A percentile compares a stretch with the other conserved stretches of the same genome.
phyloP scores from a whole-genome alignment of 1,140 invertebrate genomes.

The Zeugodacus cucurbitae region DNA sequence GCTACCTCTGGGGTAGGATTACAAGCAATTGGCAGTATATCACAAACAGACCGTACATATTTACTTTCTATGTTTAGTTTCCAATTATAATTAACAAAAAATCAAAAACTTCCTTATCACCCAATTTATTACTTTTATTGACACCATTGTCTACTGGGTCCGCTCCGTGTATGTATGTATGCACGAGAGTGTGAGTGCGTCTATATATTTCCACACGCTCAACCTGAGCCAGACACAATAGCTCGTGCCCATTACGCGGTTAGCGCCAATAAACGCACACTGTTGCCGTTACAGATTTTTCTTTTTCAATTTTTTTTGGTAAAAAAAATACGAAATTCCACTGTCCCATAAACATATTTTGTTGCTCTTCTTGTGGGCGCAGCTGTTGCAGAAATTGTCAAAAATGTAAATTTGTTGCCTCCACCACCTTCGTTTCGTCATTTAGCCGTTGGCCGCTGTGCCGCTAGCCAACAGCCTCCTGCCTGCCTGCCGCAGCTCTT shows the following conservation, averaged over 20 bases:
- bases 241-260: conserved; percentile 12
- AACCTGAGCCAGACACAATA: not conserved
- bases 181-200: no score
- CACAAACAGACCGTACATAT: no score
- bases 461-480: not conserved
- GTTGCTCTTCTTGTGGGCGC: conserved; percentile 12
- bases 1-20: no score
- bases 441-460: not conserved
- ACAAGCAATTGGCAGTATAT: no score
- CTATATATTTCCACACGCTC: not conserved
- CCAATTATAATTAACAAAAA: no score
- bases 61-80: no score
- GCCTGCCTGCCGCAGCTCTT: not conserved
- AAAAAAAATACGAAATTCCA: not conserved
- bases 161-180: no score
- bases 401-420: conserved; percentile 10
- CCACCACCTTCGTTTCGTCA: not conserved
- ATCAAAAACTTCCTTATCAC: no score
- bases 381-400: conserved; percentile 30
- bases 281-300: not conserved
- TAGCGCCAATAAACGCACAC: conserved; percentile 22
- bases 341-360: not conserved
- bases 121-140: no score
- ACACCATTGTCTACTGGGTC: no score
- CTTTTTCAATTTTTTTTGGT: not conserved